These are phyloP conservation scores for Vulpes vulpes DNA, from an alignment of 2,113 vertebrate species.

Conservation along the genomic window DNA sequence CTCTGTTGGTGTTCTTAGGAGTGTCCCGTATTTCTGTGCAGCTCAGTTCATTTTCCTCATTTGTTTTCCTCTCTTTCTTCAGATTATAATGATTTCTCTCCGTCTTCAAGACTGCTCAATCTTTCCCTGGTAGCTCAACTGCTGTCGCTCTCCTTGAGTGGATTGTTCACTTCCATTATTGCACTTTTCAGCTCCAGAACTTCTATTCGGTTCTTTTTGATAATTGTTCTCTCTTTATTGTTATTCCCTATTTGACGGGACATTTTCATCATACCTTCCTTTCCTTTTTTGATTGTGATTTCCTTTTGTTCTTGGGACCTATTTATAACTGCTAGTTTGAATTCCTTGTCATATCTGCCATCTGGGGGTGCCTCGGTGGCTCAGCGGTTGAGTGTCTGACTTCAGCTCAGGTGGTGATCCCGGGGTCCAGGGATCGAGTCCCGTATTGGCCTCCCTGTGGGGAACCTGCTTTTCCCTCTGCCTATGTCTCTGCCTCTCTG, in stretches of 20 bases:
- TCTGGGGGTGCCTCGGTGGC: neutral
- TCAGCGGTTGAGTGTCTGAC: too few relatives aligned
- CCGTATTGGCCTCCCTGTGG: too few relatives aligned
- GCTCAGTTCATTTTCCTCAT: neutral
- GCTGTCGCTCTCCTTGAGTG: neutral
- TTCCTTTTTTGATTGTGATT: neutral
- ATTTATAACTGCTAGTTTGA: neutral
- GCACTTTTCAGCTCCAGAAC: neutral
- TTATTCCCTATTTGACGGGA: neutral
- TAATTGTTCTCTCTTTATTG: neutral
- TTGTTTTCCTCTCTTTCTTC: neutral
- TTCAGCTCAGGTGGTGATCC: too few relatives aligned
- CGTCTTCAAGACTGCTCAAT: neutral
- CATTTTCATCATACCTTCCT: neutral
- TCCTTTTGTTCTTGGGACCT: neutral
- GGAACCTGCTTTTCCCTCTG: too few relatives aligned
- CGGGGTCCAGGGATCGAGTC: too few relatives aligned
- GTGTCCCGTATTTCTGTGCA: neutral
- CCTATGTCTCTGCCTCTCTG: too few relatives aligned
- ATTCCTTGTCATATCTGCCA: neutral
- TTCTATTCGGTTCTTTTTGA: neutral
- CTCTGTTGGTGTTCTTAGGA: neutral
- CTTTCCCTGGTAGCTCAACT: neutral
- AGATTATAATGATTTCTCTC: neutral
- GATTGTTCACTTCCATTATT: neutral